A percentile compares a stretch with the other conserved stretches of the same genome.
Conservation (phyloP, 2,797 vertebrate species). For the Megalops cyprinoides region DNA sequence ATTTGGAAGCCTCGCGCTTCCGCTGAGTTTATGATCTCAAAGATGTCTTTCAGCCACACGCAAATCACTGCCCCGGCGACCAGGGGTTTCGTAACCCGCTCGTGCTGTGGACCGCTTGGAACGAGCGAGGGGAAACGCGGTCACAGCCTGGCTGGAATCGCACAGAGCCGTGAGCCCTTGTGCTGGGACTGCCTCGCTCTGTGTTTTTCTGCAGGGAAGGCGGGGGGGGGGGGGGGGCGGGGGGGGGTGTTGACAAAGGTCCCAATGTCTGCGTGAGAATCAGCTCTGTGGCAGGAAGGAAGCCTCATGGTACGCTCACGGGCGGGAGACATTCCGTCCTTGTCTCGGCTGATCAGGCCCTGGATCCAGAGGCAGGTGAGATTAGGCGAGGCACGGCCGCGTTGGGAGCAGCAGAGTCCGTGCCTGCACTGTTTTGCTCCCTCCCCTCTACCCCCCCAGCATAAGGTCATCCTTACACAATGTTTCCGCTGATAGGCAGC, state of each 20-base stretch:
- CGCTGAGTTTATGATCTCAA: background rate
- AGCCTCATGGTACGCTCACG: background rate
- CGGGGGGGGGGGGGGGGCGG: background rate
- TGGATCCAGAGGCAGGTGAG: background rate
- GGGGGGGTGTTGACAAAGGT: background rate
- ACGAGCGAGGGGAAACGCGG: background rate
- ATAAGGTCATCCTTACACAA: background rate
- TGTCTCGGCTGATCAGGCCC: background rate
- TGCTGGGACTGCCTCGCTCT: background rate
- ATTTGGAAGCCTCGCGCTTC: background rate
- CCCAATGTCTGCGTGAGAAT: background rate
- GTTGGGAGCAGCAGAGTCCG: background rate
- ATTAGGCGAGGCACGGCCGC: background rate
- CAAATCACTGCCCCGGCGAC: background rate
- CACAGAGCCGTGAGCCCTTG: background rate
- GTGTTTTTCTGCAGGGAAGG: background rate
- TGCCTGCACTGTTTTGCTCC: background rate
- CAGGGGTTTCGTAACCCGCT: background rate
- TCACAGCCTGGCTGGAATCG: background rate
- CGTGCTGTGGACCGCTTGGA: background rate
- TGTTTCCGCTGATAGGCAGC: background rate
- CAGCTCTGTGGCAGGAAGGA: slow-evolving; percentile 17
- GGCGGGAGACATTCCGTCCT: slow-evolving; percentile 23
- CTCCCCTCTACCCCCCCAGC: background rate
- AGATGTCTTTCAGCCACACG: background rate